Conservation (phyloP, 2,888 invertebrate species). For the Liodrosophila aerea region DNA sequence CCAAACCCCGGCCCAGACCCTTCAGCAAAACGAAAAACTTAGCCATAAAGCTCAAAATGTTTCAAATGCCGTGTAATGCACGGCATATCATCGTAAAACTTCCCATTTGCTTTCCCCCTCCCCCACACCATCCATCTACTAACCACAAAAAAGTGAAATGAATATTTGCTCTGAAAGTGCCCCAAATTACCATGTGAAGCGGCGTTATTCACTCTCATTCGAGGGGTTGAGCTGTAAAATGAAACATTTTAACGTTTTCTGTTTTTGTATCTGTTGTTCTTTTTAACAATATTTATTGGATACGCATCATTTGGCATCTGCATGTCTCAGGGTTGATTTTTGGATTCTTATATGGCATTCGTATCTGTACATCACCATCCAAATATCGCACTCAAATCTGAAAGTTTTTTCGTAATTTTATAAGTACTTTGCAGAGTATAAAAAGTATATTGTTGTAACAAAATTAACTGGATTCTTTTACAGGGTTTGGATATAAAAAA, state of each 20-base stretch:
- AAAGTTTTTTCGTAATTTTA: not conserved
- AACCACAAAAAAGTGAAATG: conserved; percentile 50
- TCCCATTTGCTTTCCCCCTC: conserved; percentile 10
- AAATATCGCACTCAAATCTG: conserved; percentile 1
- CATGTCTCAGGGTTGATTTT: conserved; percentile 38
- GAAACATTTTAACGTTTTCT: conserved; percentile 44
- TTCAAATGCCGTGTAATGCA: conserved; percentile 64
- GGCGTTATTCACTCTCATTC: conserved; percentile 11
- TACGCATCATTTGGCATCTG: conserved; percentile 56
- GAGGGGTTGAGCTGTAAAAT: conserved; percentile 42
- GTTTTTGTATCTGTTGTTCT: conserved; percentile 10
- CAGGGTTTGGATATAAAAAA: too few species aligned
- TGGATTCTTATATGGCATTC: not conserved
- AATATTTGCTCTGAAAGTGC: conserved; percentile 53
- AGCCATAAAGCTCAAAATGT: conserved; percentile 58
- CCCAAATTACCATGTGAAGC: conserved; percentile 53
- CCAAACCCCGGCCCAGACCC: too few species aligned
- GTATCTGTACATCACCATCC: conserved; percentile 1
- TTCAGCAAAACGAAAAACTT: conserved; percentile 28
- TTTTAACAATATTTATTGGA: conserved; percentile 43
- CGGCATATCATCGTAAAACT: conserved; percentile 60
- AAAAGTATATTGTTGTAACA: not conserved
- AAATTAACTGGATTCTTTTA: too few species aligned
- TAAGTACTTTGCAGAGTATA: not conserved
- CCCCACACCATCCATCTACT: not conserved